Evolutionary conservation across 2,797 vertebrate genomes (phyloP), one percentile per base, ranked within the genome.

Genomic region (Epinephelus malabaricus): DNA sequence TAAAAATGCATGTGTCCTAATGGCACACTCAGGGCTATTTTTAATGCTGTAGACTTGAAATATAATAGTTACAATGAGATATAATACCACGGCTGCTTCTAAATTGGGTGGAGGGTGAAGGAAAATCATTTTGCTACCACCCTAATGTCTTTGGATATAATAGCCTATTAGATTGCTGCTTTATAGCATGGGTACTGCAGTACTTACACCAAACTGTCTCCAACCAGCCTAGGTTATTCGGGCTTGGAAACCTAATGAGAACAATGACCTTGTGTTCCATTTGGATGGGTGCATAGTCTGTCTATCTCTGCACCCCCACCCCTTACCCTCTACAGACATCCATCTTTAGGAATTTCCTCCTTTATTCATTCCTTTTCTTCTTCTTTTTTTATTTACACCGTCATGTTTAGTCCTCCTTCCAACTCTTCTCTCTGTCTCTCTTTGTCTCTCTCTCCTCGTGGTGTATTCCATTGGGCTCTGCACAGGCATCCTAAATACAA

Each of bases 401-500:
- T 78, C 70, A 53, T 85, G 77, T 89, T 87, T 83, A 87, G 84
- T 74, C 81, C 61, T 85, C 67, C 72, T 77, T 85, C 82, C 64
- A 61, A 40, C 80, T 69, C 63, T 56, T 34, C 34, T 55, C 69
- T 79, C 80, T 68, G 25, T 87, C 73, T 81, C 38, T 63, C 63
- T 71, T 59, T 72, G 17, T 76, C 43, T 80, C 59, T 56, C 70
- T 86, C 66, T 84, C 51, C 66, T 73, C 38, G 11, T 73, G 71
- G 62, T 84, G 66, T 92, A 89, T 90, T 91, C 91, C 90, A 54
- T 58, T 50, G 89, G 89, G 92, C 81, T 78, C 80, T 69, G 79
- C 77, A 49, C 89, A 81, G 84, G 89, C 92, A 92, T 93, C 92
- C 92, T 92, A 93, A 94, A 94, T 86, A 92, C 93, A 95, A 95